Conservation (phyloP, 2,888 invertebrate genomes). For the Sepioteuthis lessoniana region DNA sequence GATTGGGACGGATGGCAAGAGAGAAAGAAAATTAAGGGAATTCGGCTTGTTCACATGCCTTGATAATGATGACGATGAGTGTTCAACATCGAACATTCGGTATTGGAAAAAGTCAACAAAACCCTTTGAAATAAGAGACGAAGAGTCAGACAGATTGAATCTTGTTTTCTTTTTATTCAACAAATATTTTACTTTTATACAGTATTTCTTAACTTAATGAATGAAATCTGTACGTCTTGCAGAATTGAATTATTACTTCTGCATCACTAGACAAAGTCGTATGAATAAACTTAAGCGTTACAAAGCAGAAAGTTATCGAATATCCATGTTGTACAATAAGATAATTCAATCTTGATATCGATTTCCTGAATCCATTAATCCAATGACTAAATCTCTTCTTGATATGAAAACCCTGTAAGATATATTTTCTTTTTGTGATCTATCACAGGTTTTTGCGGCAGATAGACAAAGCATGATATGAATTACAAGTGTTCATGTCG, state of each 20-base stretch:
- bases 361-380: not conserved
- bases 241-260: not conserved
- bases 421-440: not conserved
- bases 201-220: too few relatives aligned
- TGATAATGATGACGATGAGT: too few relatives aligned
- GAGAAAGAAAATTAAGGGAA: too few relatives aligned
- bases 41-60: too few relatives aligned
- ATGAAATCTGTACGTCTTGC: not conserved
- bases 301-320: not conserved
- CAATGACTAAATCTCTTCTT: not conserved
- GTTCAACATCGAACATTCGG: too few relatives aligned
- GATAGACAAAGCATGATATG: not conserved
- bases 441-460: not conserved
- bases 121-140: too few relatives aligned
- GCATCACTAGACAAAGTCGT: not conserved
- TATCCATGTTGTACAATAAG: not conserved
- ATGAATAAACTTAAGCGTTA: not conserved
- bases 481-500: conserved; percentile 5
- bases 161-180: too few relatives aligned
- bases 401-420: not conserved
- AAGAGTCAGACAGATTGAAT: too few relatives aligned
- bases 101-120: too few relatives aligned
- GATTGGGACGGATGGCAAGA: too few relatives aligned
- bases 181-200: too few relatives aligned
- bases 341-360: not conserved